A percentile compares a stretch with the other conserved stretches of the same genome.
Conservation (phyloP, 2,113 vertebrate species). For the Conger conger region DNA sequence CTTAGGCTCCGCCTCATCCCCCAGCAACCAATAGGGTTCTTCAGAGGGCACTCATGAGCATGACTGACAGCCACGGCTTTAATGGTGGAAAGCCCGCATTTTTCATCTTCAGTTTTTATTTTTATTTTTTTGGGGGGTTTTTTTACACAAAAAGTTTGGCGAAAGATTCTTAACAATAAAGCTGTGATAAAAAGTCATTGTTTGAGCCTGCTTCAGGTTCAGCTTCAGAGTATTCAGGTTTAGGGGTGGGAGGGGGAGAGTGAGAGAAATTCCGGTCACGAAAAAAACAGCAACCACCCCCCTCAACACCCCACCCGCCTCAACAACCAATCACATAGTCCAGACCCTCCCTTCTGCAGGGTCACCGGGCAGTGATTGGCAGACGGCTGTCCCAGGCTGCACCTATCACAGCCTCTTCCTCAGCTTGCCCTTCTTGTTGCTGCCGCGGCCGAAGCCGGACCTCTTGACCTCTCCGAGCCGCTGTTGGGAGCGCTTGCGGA, state of each 20-base stretch:
- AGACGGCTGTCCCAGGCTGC: no score
- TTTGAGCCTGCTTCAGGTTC: not conserved
- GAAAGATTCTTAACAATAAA: not conserved
- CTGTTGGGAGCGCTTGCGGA: constrained; percentile 69
- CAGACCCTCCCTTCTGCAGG: not conserved
- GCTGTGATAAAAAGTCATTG: not conserved
- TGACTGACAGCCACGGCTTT: not conserved
- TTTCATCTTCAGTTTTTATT: no score
- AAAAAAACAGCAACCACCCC: not conserved
- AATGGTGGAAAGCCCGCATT: not conserved
- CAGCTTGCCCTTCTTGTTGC: constrained; percentile 85
- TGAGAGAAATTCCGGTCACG: not conserved
- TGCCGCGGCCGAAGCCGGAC: constrained; percentile 80
- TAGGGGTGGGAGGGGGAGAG: not conserved
- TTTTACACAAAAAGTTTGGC: not conserved
- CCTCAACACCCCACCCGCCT: not conserved
- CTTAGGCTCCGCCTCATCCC: not conserved
- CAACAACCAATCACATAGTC: not conserved
- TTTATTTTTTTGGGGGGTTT: no score
- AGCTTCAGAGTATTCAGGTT: not conserved
- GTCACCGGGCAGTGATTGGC: not conserved
- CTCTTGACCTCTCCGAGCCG: constrained; percentile 73
- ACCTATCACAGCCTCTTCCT: constrained; percentile 76
- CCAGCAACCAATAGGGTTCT: not conserved
- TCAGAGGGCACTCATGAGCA: not conserved